A percentile compares a stretch with the other conserved stretches of the same genome.
Evolutionary conservation across 2,888 invertebrate genomes (phyloP).

Genomic region (Drosophila merina): DNA sequence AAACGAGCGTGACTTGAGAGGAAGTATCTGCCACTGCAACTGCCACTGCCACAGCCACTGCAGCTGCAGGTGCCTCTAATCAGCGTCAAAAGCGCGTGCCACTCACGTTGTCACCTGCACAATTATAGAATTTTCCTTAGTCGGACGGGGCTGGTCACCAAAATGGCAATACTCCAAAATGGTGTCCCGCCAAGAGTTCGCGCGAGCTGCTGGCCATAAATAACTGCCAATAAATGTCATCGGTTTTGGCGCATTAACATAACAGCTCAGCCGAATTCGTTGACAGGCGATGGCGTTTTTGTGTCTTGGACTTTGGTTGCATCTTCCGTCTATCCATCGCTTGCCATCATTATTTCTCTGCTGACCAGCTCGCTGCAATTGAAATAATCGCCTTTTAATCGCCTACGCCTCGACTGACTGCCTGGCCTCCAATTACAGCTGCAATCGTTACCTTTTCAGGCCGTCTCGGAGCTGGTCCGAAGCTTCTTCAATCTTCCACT

Average conservation of each 20-base stretch:
- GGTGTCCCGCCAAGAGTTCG: conserved; percentile 45
- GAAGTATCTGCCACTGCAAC: conserved; percentile 33
- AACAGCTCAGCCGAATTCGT: conserved; percentile 69
- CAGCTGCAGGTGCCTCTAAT: conserved; percentile 56
- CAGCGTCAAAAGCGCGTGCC: conserved; percentile 71
- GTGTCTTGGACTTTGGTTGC: conserved; percentile 16
- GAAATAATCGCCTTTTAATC: conserved; percentile 77
- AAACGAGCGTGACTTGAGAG: conserved; percentile 51
- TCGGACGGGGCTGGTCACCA: conserved; percentile 55
- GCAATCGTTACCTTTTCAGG: conserved; percentile 33
- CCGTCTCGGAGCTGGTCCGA: conserved; percentile 18
- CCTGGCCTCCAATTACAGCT: conserved; percentile 62
- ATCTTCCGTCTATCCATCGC: conserved; percentile 24
- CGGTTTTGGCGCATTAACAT: conserved; percentile 76
- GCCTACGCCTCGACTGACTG: conserved; percentile 66
- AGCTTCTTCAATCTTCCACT: conserved; percentile 23
- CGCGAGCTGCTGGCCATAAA: conserved; percentile 70
- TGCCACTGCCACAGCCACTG: conserved; percentile 20
- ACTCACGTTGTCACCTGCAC: conserved; percentile 47
- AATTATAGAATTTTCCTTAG: conserved; percentile 76
- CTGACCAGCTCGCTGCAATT: conserved; percentile 53
- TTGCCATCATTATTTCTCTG: conserved; percentile 53
- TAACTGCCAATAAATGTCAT: conserved; percentile 77
- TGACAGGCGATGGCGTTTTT: conserved; percentile 58
- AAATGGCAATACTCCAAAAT: conserved; percentile 49